Conservation (phyloP, 2,797 vertebrate species). For the Siniperca scherzeri region DNA sequence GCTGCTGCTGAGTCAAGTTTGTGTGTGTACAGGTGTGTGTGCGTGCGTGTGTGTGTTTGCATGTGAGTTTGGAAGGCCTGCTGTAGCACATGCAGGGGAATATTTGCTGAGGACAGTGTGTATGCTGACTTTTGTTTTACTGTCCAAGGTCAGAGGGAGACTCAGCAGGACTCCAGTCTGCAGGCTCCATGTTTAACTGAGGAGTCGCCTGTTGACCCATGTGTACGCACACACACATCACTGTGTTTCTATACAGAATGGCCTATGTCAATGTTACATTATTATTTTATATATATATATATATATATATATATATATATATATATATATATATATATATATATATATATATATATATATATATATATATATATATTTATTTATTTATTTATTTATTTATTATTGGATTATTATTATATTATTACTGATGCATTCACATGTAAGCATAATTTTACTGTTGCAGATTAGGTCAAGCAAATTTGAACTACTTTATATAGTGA, state of each 20-base stretch:
- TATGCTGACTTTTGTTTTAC: conserved; percentile 49
- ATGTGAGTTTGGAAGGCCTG: not conserved
- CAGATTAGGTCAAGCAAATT: not conserved
- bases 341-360: too few species aligned
- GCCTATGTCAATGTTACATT: not conserved
- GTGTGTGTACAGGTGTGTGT: conserved; percentile 2
- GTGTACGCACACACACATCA: not conserved
- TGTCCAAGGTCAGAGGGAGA: conserved; percentile 38
- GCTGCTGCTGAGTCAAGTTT: conserved; percentile 43
- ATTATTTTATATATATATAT: not conserved
- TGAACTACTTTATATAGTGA: not conserved
- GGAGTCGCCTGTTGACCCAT: conserved; percentile 8
- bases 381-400: too few species aligned
- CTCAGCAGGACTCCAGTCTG: conserved; percentile 25
- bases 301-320: too few species aligned
- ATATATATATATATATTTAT: too few species aligned
- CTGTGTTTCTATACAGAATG: not conserved
- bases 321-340: too few species aligned
- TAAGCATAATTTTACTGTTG: not conserved
- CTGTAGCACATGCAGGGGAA: conserved; percentile 21
- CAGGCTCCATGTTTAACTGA: conserved; percentile 15
- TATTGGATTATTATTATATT: not conserved
- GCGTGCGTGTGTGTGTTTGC: conserved; percentile 4
- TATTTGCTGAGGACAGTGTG: conserved; percentile 31
- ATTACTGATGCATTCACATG: not conserved